Evolutionary conservation across 2,888 invertebrate genomes (phyloP), one percentile per base, ranked within the genome.

Genomic region (Melipona bicolor): DNA sequence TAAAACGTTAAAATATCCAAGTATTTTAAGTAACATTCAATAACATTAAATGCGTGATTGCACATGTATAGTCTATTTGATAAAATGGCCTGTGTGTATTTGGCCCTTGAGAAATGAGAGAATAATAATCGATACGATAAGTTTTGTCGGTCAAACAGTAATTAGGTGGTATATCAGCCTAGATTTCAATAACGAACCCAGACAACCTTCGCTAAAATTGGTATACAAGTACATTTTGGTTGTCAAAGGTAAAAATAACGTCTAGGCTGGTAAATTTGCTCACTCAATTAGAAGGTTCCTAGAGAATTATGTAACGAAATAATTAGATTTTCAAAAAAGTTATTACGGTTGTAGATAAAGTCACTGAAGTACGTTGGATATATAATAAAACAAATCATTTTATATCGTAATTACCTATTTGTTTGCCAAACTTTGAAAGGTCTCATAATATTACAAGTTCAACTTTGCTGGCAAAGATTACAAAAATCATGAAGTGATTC

Each of bases 181-280:
- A 93, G 93, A 92, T 90, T 84, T 81, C 65, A 91, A 91, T 87
- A 90, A 84, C 83, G 87, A 88, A 91, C 93, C 92, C 86, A 90
- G 92, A 92, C 93, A 94, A 93, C 93, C 93, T 80, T 88, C 82
- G 81, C 79, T 83, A 82, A 87, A 81, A 50, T 82, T 79, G 83
- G 78, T 84, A 83, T 69, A 77, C 65, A 85, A 79, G 86, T 72
- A 89, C 81, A 86, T 82, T 83, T 84, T 79, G 91, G 92, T 93
- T 93, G 93, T 91, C 92, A 72, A 87, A 89, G 93, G 92, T 87
- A 89, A 86, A 88, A 88, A 90, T 87, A 90, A 84, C 81, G 77
- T 91, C 93, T 91, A 93, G 92, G 91, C 93, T 92, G 91, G 80
- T 80, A 85, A 83, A 83, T 84, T 89, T 83, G 81, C 72, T 77